Conservation (phyloP, 2,888 invertebrate genomes). For the Agapostemon virescens region DNA sequence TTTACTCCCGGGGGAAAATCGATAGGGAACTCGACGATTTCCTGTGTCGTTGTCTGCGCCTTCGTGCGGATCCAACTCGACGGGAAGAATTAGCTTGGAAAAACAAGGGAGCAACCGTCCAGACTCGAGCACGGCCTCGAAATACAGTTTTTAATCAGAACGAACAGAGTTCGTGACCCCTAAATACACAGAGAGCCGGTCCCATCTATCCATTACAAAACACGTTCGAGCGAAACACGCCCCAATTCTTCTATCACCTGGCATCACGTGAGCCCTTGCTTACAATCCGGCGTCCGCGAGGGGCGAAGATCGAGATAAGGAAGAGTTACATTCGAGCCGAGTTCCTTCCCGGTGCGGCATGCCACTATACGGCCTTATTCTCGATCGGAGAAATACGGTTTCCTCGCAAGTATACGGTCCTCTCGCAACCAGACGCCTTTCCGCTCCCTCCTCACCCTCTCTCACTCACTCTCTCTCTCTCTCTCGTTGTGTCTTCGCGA, state of each 20-base stretch:
- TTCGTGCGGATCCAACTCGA: neutral
- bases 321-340: constrained; percentile 19
- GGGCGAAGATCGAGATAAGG: constrained; percentile 19
- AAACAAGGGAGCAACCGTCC: constrained; percentile 6
- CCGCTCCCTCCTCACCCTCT: neutral
- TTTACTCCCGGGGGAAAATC: neutral
- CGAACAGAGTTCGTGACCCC: neutral
- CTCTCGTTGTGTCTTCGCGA: neutral
- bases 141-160: neutral
- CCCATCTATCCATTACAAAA: constrained; percentile 3
- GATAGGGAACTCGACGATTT: neutral
- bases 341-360: neutral
- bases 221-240: constrained; percentile 9
- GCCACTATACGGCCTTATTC: constrained; percentile 3
- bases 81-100: neutral
- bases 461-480: neutral
- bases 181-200: neutral
- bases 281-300: neutral
- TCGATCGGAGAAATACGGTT: constrained; percentile 30
- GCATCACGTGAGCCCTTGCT: constrained; percentile 7
- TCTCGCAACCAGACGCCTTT: neutral
- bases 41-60: neutral
- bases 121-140: neutral
- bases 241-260: constrained; percentile 11
- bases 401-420: neutral